These are phyloP conservation scores for Mesembrinibis cayennensis DNA, from an alignment of 2,113 vertebrate species.

Conservation along the genomic window DNA sequence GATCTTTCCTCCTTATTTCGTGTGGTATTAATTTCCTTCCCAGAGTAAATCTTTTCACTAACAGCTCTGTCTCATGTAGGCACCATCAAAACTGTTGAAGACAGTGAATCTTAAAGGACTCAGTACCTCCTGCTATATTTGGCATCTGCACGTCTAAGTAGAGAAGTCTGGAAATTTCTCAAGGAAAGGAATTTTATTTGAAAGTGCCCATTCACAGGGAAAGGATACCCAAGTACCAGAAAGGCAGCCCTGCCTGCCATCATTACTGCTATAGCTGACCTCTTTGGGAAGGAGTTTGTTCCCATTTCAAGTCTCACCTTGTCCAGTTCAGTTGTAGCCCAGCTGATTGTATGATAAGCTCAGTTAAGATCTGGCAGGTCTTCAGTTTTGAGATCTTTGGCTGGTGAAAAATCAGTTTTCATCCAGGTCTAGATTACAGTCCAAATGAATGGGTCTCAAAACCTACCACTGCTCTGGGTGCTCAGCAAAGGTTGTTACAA, in stretches of 20 bases:
- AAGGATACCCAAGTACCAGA: not conserved
- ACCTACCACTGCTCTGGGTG: not conserved
- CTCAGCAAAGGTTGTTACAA: not conserved
- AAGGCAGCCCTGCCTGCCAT: not conserved
- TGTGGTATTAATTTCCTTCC: not conserved
- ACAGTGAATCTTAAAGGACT: not conserved
- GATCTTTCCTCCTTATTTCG: not conserved
- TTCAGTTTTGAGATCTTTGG: not conserved
- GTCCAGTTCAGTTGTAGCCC: not conserved
- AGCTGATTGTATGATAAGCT: not conserved
- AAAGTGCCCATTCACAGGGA: not conserved
- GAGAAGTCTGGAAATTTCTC: not conserved
- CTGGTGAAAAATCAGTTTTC: not conserved
- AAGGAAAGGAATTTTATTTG: not conserved
- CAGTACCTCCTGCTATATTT: not conserved
- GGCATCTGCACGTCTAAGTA: not conserved
- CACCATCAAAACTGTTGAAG: not conserved
- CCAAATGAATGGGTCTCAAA: not conserved
- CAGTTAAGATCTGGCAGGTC: not conserved
- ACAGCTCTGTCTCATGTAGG: not conserved
- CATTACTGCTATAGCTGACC: not conserved
- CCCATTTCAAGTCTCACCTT: not conserved
- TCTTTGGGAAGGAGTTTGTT: not conserved
- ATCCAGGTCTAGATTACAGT: not conserved
- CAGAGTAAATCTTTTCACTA: not conserved